phyloP scores from a whole-genome alignment of 2,113 vertebrate species.

The Crotalus tigris region DNA sequence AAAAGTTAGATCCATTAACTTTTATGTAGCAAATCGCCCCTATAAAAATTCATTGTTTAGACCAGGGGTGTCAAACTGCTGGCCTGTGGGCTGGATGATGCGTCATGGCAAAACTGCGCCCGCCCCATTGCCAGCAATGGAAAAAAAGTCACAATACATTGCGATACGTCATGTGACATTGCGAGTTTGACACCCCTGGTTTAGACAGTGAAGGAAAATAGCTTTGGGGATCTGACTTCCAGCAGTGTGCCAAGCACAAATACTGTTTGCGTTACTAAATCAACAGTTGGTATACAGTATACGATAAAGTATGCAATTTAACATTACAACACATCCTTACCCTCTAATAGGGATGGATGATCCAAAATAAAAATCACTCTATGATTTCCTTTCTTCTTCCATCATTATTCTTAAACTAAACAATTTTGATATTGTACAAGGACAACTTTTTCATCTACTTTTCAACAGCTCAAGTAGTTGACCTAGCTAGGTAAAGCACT shows the following conservation, averaged over 20 bases:
- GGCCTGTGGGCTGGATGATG: too few species aligned
- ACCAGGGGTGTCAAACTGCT: too few species aligned
- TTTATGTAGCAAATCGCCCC: neutral
- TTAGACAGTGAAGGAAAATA: neutral
- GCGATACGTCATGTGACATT: too few species aligned
- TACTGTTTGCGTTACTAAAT: neutral
- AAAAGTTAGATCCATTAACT: neutral
- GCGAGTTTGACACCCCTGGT: too few species aligned
- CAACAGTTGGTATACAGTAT: neutral
- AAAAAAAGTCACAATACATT: too few species aligned
- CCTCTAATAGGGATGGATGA: neutral
- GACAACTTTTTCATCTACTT: neutral
- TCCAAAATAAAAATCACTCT: neutral
- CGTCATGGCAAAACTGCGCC: too few species aligned
- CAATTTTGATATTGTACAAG: neutral
- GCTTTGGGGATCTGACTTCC: neutral
- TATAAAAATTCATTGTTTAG: neutral
- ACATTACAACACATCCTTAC: neutral
- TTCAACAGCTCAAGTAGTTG: neutral
- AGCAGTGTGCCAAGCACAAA: neutral
- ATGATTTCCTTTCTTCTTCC: neutral
- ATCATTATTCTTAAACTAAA: neutral
- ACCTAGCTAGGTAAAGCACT: neutral
- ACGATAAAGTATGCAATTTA: neutral
- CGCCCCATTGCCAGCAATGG: too few species aligned